phyloP scores from a whole-genome alignment of 2,888 invertebrate species.

The Germaria angustata region DNA sequence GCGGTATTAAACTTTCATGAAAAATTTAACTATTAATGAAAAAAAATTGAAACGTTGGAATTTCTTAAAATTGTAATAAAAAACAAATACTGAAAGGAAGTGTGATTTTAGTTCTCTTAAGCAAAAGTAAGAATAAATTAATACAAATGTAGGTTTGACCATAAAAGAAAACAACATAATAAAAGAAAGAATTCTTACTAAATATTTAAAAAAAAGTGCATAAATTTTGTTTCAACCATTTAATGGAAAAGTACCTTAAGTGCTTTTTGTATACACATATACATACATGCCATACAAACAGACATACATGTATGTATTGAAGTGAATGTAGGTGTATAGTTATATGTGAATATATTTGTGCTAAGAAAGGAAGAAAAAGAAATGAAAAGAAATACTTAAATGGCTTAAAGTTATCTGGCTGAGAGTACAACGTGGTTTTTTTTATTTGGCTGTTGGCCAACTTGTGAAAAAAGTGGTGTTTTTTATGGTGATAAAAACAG shows the following conservation, averaged over 20 bases:
- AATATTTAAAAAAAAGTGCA: background rate
- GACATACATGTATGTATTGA: background rate
- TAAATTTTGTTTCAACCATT: background rate
- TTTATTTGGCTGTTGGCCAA: conserved; percentile 44
- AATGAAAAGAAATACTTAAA: conserved; percentile 7
- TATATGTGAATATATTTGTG: conserved; percentile 4
- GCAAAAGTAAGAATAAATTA: conserved; percentile 2
- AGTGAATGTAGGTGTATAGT: background rate
- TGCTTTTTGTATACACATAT: background rate
- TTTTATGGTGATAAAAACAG: background rate
- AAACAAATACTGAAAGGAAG: conserved; percentile 13
- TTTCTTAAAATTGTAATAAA: conserved; percentile 24
- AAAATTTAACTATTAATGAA: background rate
- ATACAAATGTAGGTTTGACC: background rate
- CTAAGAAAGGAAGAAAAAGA: conserved; percentile 14
- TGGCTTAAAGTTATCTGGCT: conserved; percentile 18
- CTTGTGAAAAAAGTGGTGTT: conserved; percentile 19
- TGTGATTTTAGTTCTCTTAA: conserved; percentile 12
- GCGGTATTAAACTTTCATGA: conserved; percentile 19
- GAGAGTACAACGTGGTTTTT: conserved; percentile 47
- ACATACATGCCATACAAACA: background rate
- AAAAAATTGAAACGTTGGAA: conserved; percentile 15
- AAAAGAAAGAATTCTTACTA: background rate
- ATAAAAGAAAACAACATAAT: background rate
- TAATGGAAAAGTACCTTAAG: conserved; percentile 28